Evolutionary conservation across 2,888 invertebrate species (phyloP), one percentile per base, ranked within the genome.

Genomic region (Bombylius discolor): DNA sequence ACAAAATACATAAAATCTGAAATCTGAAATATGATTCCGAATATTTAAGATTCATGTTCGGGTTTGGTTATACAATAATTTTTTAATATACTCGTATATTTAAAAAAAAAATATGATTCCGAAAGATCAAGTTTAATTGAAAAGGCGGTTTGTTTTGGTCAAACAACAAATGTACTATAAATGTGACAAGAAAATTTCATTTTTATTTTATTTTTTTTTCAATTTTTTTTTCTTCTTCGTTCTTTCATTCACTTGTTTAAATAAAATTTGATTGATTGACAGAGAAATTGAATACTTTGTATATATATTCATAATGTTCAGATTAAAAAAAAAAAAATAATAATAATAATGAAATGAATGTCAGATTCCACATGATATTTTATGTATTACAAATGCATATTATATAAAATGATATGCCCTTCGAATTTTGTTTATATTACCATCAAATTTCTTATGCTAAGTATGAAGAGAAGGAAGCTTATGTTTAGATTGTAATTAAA

Each of bases 81-180:
- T 23, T 23, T 23, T 3, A 23, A 23, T 23, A 23, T 23, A 23
- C 3, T 23, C 23, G 23, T 23, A 23, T 23, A 23, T 23, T 36
- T 8, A 7, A 36, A 36, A 36, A 36, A 3, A 8, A 7, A 3
- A 8, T 42, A 11, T 42, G 12, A 42, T 11, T 42, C 11, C 5
- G 12, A 42, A 42, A 42, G 39, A 42, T 42, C 39, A 42, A 42
- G 1, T 42, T 42, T 11, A 42, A 42, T 42, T 42, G 8, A 42
- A 52, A 49, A 58, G 58, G 58, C 58, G 58, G 56, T 58, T 56
- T 58, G 53, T 58, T 58, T 58, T 55, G 56, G 52, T 52, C 39
- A 42, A 42, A 42, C 34, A 36, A 36, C 34, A 36, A 36, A 23
- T 23, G 23, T 23, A 36, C 34, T 36, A 8, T 36, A 36, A 7